Conservation (phyloP, 2,888 invertebrate genomes). For the Chrysolina oricalcia region DNA sequence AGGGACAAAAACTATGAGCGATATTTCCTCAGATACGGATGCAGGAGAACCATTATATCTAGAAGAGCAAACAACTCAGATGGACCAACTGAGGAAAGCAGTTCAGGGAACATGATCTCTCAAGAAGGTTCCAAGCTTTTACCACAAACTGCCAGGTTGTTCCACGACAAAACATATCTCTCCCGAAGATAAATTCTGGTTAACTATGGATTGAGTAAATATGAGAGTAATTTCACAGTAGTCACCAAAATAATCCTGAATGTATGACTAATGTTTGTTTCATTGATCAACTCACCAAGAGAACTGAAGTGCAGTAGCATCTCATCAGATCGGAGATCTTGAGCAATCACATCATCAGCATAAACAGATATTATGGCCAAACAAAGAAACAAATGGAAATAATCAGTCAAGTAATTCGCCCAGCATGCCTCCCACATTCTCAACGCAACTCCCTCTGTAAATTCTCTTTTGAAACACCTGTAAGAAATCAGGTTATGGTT, state of each 20-base stretch:
- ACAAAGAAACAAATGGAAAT: conserved; percentile 96
- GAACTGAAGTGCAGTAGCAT: conserved; percentile 96
- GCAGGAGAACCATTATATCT: too few species aligned
- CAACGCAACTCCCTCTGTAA: conserved; percentile 89
- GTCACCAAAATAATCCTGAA: neutral
- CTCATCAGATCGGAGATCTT: conserved; percentile 93
- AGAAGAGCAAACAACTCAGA: too few species aligned
- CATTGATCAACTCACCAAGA: conserved; percentile 74
- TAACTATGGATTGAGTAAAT: too few species aligned
- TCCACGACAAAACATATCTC: too few species aligned
- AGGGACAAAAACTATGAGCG: too few species aligned
- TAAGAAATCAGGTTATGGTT: conserved; percentile 54
- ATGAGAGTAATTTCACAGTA: too few species aligned
- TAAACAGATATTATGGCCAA: conserved; percentile 94
- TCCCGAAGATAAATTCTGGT: too few species aligned
- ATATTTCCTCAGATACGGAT: too few species aligned
- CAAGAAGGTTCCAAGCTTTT: too few species aligned
- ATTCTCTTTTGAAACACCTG: conserved; percentile 94
- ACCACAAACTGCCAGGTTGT: too few species aligned
- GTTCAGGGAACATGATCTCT: too few species aligned
- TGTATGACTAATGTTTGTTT: neutral
- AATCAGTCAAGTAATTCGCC: conserved; percentile 96
- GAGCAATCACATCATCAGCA: conserved; percentile 93
- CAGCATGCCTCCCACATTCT: conserved; percentile 98
- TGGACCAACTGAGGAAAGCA: too few species aligned